phyloP scores from a whole-genome alignment of 2,888 invertebrate species.

The Drosophila kanekoi region DNA sequence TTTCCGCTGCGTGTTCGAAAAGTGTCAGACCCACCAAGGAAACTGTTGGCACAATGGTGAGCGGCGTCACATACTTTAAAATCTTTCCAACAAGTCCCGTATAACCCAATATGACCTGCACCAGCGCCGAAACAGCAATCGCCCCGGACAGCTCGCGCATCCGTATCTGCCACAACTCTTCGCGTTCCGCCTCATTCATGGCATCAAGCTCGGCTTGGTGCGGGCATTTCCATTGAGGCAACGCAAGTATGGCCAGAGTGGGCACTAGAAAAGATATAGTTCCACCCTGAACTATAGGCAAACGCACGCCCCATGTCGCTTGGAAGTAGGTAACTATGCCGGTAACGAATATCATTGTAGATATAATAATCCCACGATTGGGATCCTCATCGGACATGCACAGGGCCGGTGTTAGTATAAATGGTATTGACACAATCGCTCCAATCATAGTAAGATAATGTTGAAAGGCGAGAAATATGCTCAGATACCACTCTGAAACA shows the following conservation, averaged over 20 bases:
- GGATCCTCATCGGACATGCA: conserved; percentile 92
- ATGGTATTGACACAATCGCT: conserved; percentile 92
- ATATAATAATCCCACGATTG: conserved; percentile 90
- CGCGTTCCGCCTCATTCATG: conserved; percentile 87
- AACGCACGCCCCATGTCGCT: conserved; percentile 90
- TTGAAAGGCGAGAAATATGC: conserved; percentile 93
- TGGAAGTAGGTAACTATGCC: conserved; percentile 91
- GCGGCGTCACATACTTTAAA: conserved; percentile 91
- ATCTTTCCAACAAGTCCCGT: conserved; percentile 91
- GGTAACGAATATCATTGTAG: conserved; percentile 93
- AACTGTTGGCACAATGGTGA: conserved; percentile 94
- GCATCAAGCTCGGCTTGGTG: conserved; percentile 85
- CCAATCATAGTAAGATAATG: conserved; percentile 95
- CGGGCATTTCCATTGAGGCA: conserved; percentile 91
- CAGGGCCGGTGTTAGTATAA: conserved; percentile 92
- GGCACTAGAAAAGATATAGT: conserved; percentile 93
- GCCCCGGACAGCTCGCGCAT: conserved; percentile 94
- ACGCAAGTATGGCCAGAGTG: conserved; percentile 90
- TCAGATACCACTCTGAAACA: conserved; percentile 89
- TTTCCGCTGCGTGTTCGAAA: conserved; percentile 92
- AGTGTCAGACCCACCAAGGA: conserved; percentile 93
- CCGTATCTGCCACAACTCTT: conserved; percentile 89
- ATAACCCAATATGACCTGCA: conserved; percentile 90
- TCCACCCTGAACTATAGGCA: conserved; percentile 92
- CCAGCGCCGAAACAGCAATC: conserved; percentile 91